Conservation (phyloP, 2,888 invertebrate genomes). For the Marasmarcha lunaedactyla region DNA sequence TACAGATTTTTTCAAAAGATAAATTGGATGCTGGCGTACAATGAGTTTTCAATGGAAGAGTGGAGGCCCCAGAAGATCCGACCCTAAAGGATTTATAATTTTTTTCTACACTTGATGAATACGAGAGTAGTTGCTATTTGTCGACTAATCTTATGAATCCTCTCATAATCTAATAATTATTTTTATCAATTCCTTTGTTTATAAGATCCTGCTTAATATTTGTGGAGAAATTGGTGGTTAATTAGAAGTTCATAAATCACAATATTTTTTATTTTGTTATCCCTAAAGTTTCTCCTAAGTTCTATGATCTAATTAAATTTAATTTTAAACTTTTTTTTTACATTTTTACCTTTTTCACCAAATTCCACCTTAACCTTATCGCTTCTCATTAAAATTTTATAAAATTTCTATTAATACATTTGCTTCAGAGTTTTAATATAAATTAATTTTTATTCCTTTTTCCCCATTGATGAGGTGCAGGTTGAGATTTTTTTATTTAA, state of each 20-base stretch:
- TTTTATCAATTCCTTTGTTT: constrained; percentile 66
- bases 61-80: constrained; percentile 53
- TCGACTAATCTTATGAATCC: constrained; percentile 27
- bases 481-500: no score
- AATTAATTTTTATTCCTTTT: no score
- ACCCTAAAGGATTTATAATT: constrained; percentile 43
- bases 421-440: no score
- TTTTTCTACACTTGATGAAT: constrained; percentile 30
- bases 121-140: constrained; percentile 27
- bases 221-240: constrained; percentile 66
- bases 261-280: constrained; percentile 68
- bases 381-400: no score
- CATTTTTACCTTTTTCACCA: no score
- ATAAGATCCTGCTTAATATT: constrained; percentile 57
- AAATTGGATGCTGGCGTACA: constrained; percentile 70
- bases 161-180: constrained; percentile 27
- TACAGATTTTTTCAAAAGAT: constrained; percentile 72
- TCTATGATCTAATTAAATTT: not conserved
- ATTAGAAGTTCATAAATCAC: constrained; percentile 64
- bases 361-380: no score
- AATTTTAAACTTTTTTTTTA: not conserved
- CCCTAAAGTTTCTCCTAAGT: constrained; percentile 37
- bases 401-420: no score
- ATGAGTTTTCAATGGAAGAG: constrained; percentile 66
- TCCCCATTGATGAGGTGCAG: no score